A percentile compares a stretch with the other conserved stretches of the same genome.
These are phyloP conservation scores for Epinephelus malabaricus DNA, from an alignment of 2,797 vertebrate species.

Conservation along the genomic window DNA sequence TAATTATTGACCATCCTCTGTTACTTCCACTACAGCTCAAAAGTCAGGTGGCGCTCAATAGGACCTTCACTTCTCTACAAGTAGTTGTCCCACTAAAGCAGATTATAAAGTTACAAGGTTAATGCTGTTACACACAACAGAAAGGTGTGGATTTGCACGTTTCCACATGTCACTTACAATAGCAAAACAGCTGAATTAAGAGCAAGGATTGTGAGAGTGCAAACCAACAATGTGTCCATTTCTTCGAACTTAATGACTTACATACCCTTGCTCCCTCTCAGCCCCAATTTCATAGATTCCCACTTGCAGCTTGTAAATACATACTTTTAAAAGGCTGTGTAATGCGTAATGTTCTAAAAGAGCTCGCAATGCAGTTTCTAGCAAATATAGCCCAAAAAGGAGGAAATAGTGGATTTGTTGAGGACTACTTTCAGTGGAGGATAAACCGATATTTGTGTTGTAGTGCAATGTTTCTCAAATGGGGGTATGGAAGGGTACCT, in stretches of 20 bases:
- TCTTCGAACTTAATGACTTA: not conserved
- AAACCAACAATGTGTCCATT: too few species aligned
- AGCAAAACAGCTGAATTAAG: not conserved
- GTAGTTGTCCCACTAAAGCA: not conserved
- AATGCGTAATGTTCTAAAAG: not conserved
- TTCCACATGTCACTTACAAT: not conserved
- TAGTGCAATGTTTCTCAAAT: too few species aligned
- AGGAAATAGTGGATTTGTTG: too few species aligned
- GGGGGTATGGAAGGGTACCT: too few species aligned
- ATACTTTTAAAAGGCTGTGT: not conserved
- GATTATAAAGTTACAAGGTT: slow-evolving; percentile 38
- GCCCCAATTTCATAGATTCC: not conserved
- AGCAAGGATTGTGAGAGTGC: not conserved
- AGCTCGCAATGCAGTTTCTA: not conserved
- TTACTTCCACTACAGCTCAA: slow-evolving; percentile 3
- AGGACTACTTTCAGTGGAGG: not conserved
- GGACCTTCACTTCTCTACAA: slow-evolving; percentile 5
- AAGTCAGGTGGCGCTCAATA: not conserved
- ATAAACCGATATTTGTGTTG: not conserved
- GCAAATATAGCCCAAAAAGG: not conserved
- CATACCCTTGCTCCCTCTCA: not conserved
- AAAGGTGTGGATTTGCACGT: not conserved
- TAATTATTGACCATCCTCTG: slow-evolving; percentile 33
- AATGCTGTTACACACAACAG: not conserved
- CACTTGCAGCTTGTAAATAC: not conserved